Percentiles rank a stretch among this genome's conserved stretches.
phyloP scores from a whole-genome alignment of 1,140 invertebrate species.

The Drosophila takahashii region DNA sequence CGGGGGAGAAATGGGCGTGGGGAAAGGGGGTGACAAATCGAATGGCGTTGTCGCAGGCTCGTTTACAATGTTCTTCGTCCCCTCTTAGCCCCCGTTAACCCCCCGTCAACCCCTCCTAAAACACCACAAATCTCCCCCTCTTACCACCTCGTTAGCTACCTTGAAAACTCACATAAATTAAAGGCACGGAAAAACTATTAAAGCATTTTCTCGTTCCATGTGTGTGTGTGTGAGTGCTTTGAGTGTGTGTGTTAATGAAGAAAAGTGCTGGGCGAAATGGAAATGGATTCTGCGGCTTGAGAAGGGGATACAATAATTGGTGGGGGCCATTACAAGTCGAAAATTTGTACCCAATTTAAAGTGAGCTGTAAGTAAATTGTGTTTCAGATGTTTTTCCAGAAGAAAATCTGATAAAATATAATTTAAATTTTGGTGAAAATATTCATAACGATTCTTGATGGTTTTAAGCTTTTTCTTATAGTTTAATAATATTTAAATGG shows the following conservation, averaged over 20 bases:
- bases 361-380: neutral
- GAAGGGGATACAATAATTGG: conserved; percentile 16
- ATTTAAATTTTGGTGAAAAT: no score
- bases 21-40: conserved; percentile 16
- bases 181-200: conserved; percentile 80
- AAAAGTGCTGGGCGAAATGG: conserved; percentile 32
- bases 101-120: neutral
- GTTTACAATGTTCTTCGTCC: conserved; percentile 43
- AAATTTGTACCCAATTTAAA: conserved; percentile 6
- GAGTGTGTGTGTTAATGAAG: conserved; percentile 62
- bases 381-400: no score
- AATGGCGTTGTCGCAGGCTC: conserved; percentile 20
- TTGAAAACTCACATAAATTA: conserved; percentile 79
- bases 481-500: no score
- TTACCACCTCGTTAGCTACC: conserved; percentile 34
- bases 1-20: neutral
- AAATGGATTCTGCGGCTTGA: neutral
- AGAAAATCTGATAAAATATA: no score
- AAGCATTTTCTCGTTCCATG: conserved; percentile 63
- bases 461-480: no score
- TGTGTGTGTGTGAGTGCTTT: conserved; percentile 9
- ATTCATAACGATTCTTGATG: no score
- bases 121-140: neutral
- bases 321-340: conserved; percentile 13
- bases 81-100: neutral